Conservation (phyloP, 2,888 invertebrate genomes). For the Apamea crenata region DNA sequence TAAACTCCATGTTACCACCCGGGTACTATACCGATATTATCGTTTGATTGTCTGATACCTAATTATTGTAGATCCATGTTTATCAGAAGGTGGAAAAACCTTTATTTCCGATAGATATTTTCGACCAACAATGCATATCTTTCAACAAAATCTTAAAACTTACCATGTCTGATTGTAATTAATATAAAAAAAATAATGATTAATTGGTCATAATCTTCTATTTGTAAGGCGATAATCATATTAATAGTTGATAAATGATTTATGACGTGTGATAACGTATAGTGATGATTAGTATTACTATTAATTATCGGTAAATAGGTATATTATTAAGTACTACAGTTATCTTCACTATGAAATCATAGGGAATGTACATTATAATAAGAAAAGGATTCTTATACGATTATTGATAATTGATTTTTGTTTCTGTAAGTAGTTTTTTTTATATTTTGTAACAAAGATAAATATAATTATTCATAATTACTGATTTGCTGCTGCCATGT, state of each 20-base stretch:
- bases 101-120: background rate
- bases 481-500: background rate
- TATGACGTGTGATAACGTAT: slow-evolving; percentile 7
- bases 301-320: background rate
- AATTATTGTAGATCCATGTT: background rate
- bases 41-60: background rate
- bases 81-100: background rate
- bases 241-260: slow-evolving; percentile 27
- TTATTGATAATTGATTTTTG: background rate
- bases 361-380: too few relatives aligned
- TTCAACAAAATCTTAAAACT: slow-evolving; percentile 8
- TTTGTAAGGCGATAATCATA: slow-evolving; percentile 29
- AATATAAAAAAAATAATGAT: slow-evolving; percentile 32
- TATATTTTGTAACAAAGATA: background rate
- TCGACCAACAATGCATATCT: background rate
- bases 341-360: background rate
- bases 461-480: background rate
- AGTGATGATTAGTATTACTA: slow-evolving; percentile 1
- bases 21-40: background rate
- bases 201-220: slow-evolving; percentile 37
- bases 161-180: slow-evolving; percentile 7
- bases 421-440: background rate
- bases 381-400: background rate
- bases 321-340: background rate
- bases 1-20: background rate